Percentiles rank a stretch among this genome's conserved stretches.
phyloP scores from a whole-genome alignment of 2,113 vertebrate genomes.

The Silurus asotus region DNA sequence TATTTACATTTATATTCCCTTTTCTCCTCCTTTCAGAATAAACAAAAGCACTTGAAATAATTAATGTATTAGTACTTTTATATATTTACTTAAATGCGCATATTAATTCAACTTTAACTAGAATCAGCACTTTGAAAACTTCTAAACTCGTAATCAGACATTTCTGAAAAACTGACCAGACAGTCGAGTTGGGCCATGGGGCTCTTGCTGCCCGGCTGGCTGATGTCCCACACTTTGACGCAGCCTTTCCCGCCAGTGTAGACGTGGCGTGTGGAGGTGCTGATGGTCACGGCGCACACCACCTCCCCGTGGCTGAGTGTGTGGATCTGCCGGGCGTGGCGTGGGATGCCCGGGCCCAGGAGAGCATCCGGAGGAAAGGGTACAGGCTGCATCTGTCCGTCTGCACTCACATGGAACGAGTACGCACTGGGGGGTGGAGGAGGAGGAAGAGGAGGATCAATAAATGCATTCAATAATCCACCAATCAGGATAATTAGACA shows the following conservation, averaged over 20 bases:
- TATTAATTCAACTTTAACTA: no score
- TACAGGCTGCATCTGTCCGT: slow-evolving; percentile 93
- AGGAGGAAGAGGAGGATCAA: background rate
- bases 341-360: slow-evolving; percentile 89
- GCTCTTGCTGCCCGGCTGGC: slow-evolving; percentile 93
- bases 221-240: slow-evolving; percentile 96
- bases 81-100: no score
- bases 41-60: no score
- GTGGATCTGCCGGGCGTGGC: slow-evolving; percentile 92
- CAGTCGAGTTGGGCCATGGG: slow-evolving; percentile 96
- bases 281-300: slow-evolving; percentile 91
- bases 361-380: slow-evolving; percentile 91
- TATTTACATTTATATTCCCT: no score
- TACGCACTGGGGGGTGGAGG: slow-evolving; percentile 78
- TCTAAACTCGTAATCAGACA: background rate
- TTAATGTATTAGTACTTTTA: no score
- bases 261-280: slow-evolving; percentile 91
- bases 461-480: background rate
- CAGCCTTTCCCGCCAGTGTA: slow-evolving; percentile 94
- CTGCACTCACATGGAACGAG: slow-evolving; percentile 91
- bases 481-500: background rate
- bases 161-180: slow-evolving; percentile 68
- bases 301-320: slow-evolving; percentile 92
- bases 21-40: no score
- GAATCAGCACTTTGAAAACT: background rate